A percentile compares a stretch with the other conserved stretches of the same genome.
These are phyloP conservation scores for Amblyopsis hoosieri DNA, from an alignment of 2,797 vertebrate species.

Conservation along the genomic window DNA sequence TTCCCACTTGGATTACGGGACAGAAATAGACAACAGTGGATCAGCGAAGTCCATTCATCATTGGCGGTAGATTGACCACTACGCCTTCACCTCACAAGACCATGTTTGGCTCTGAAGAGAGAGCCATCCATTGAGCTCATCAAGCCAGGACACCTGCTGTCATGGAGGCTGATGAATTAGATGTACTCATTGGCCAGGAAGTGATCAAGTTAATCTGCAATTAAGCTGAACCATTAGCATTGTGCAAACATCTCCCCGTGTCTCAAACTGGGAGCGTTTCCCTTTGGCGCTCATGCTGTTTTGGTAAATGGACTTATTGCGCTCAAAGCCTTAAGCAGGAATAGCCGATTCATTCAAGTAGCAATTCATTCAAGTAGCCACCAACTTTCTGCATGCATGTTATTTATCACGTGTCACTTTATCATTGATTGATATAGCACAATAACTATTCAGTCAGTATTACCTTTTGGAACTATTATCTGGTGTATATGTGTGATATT, in stretches of 20 bases:
- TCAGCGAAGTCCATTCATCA: slow-evolving; percentile 78
- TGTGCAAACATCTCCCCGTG: slow-evolving; percentile 8
- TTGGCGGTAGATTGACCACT: slow-evolving; percentile 54
- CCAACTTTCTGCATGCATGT: too few species aligned
- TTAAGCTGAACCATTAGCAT: slow-evolving; percentile 28
- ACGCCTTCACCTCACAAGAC: slow-evolving; percentile 73
- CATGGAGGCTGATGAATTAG: slow-evolving; percentile 42
- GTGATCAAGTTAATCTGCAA: slow-evolving; percentile 39
- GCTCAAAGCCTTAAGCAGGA: too few species aligned
- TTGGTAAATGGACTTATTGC: too few species aligned
- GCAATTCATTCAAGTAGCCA: too few species aligned
- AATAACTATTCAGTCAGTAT: too few species aligned
- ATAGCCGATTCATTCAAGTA: too few species aligned
- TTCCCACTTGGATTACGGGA: slow-evolving; percentile 76
- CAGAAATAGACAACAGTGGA: slow-evolving; percentile 79
- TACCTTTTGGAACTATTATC: too few species aligned
- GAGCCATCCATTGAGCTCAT: slow-evolving; percentile 50
- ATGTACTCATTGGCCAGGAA: slow-evolving; percentile 25
- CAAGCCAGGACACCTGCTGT: slow-evolving; percentile 36
- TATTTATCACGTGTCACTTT: too few species aligned
- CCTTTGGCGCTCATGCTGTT: slow-evolving; percentile 1
- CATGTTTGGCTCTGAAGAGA: slow-evolving; percentile 66
- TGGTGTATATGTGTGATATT: too few species aligned
- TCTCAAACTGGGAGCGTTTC: neutral
- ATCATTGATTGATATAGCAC: too few species aligned